Evolutionary conservation across 2,113 vertebrate genomes (phyloP).

Genomic region (Cebidichthys violaceus): DNA sequence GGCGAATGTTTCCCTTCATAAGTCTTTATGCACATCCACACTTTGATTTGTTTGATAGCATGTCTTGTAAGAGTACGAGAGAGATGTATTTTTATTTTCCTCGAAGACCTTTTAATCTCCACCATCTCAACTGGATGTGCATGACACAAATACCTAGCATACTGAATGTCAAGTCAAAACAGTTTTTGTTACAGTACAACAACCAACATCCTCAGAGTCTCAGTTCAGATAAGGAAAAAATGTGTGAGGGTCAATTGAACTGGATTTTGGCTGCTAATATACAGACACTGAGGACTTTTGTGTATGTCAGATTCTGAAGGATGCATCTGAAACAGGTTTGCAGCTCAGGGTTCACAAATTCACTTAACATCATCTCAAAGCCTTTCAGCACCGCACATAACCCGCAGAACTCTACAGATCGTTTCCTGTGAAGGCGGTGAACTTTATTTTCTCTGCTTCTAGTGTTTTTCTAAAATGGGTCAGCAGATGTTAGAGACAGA

Average conservation of each 20-base stretch:
- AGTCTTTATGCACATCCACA: not conserved
- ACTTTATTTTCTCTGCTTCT: slow-evolving; percentile 68
- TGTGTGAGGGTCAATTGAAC: slow-evolving; percentile 15
- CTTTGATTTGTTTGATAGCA: slow-evolving; percentile 18
- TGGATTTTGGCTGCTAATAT: slow-evolving; percentile 40
- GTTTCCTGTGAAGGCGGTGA: slow-evolving; percentile 76
- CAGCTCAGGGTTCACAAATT: slow-evolving; percentile 26
- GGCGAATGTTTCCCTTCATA: slow-evolving; percentile 30
- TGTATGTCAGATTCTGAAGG: not conserved
- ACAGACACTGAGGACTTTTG: slow-evolving; percentile 11
- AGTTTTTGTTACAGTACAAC: not conserved
- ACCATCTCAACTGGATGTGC: not conserved
- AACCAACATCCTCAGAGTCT: not conserved
- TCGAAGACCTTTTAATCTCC: not conserved
- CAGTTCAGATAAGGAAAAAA: not conserved
- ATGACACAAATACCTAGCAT: slow-evolving; percentile 4
- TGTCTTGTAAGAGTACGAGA: slow-evolving; percentile 4
- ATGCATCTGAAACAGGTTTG: slow-evolving; percentile 37
- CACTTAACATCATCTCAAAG: slow-evolving; percentile 21
- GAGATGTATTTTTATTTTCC: not conserved
- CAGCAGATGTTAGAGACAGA: slow-evolving; percentile 81
- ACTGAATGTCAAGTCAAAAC: not conserved
- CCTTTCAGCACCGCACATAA: slow-evolving; percentile 17
- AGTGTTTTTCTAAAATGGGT: slow-evolving; percentile 83
- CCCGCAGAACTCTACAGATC: slow-evolving; percentile 44